These are phyloP conservation scores for Anas platyrhynchos DNA, from an alignment of 2,113 vertebrate genomes.

Conservation along the genomic window DNA sequence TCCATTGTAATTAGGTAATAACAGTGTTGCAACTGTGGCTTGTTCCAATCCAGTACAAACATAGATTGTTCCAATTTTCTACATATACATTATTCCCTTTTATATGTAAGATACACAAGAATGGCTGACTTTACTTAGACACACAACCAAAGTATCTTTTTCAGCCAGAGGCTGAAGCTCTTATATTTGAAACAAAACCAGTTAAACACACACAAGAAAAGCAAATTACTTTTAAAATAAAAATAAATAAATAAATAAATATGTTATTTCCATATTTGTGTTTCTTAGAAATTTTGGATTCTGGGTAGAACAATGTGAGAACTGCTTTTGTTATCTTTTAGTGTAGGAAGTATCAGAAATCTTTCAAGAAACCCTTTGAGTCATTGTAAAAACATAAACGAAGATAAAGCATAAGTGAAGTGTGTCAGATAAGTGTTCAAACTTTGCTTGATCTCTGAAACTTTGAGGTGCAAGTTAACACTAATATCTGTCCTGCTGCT, in stretches of 20 bases:
- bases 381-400: not conserved
- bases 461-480: not conserved
- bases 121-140: not conserved
- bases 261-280: not conserved
- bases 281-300: not conserved
- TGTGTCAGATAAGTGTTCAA: not conserved
- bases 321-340: not conserved
- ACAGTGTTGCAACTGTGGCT: not conserved
- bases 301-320: not conserved
- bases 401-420: not conserved
- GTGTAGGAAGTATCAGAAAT: not conserved
- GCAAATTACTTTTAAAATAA: not conserved
- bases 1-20: not conserved
- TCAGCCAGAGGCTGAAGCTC: not conserved
- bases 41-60: not conserved
- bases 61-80: not conserved
- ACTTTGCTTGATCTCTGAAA: not conserved
- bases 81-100: not conserved
- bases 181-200: not conserved
- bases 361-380: not conserved
- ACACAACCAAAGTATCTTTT: not conserved
- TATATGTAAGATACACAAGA: not conserved
- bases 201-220: not conserved
- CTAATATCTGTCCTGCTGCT: not conserved
- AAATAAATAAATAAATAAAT: too few relatives aligned